A percentile compares a stretch with the other conserved stretches of the same genome.
phyloP scores from a whole-genome alignment of 2,888 invertebrate species.

The Prosapia bicincta region DNA sequence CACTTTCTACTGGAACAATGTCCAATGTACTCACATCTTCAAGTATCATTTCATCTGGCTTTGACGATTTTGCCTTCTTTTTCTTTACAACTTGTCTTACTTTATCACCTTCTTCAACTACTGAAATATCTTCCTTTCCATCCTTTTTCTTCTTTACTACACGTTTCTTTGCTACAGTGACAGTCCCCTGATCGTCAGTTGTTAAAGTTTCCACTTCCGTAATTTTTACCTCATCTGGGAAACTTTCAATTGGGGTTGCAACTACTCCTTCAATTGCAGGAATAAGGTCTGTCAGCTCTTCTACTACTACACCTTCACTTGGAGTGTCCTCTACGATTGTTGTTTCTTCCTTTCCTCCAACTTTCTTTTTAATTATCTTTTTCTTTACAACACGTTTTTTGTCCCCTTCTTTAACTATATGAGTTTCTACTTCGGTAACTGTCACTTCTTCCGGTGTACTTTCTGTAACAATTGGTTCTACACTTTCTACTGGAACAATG shows the following conservation, averaged over 20 bases:
- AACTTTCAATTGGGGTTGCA: slow-evolving; percentile 23
- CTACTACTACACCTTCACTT: slow-evolving; percentile 8
- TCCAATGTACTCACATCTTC: slow-evolving; percentile 26
- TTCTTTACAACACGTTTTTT: slow-evolving; percentile 23
- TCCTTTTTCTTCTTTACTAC: slow-evolving; percentile 30
- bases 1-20: slow-evolving; percentile 5
- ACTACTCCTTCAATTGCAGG: slow-evolving; percentile 8
- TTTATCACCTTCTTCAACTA: slow-evolving; percentile 20
- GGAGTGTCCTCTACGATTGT: slow-evolving; percentile 26
- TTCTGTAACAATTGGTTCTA: slow-evolving; percentile 48
- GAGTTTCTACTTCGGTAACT: slow-evolving; percentile 34
- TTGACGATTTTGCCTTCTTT: slow-evolving; percentile 17
- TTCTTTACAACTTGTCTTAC: slow-evolving; percentile 37
- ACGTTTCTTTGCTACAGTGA: slow-evolving; percentile 16
- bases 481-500: slow-evolving; percentile 41
- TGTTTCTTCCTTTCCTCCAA: slow-evolving; percentile 32
- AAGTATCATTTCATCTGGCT: neutral
- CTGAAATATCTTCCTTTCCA: slow-evolving; percentile 31
- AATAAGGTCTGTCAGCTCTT: slow-evolving; percentile 5
- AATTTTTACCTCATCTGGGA: slow-evolving; percentile 27
- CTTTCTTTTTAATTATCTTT: slow-evolving; percentile 28
- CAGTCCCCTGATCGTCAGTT: slow-evolving; percentile 35
- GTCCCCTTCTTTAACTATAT: slow-evolving; percentile 22
- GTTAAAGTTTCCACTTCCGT: slow-evolving; percentile 35
- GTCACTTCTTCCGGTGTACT: slow-evolving; percentile 40